Evolutionary conservation across 2,888 invertebrate species (phyloP).

Genomic region (Dione juno): DNA sequence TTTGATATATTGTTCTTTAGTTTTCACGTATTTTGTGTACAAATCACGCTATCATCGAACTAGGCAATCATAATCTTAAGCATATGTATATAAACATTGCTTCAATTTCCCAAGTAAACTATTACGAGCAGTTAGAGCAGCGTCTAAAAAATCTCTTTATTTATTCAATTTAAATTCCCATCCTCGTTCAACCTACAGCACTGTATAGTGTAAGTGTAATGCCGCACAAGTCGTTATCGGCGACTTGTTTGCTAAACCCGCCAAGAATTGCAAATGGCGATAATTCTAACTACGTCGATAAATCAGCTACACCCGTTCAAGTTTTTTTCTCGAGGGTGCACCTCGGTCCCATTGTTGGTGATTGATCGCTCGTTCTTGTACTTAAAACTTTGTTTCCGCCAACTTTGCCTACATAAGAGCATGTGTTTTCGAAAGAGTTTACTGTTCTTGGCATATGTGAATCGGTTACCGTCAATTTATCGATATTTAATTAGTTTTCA

Average conservation of each 20-base stretch:
- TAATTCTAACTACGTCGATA: slow-evolving; percentile 82
- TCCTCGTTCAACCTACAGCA: slow-evolving; percentile 15
- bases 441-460: slow-evolving; percentile 50
- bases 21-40: too few relatives aligned
- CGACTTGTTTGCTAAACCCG: slow-evolving; percentile 70
- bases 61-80: too few relatives aligned
- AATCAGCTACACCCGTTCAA: slow-evolving; percentile 77
- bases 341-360: slow-evolving; percentile 70
- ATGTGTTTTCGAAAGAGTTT: slow-evolving; percentile 65
- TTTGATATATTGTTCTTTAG: too few relatives aligned
- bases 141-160: neutral
- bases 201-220: slow-evolving; percentile 12
- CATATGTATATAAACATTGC: too few relatives aligned
- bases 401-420: slow-evolving; percentile 54
- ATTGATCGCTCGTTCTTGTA: slow-evolving; percentile 73
- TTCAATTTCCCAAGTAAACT: too few relatives aligned
- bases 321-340: slow-evolving; percentile 78
- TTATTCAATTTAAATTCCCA: neutral
- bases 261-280: slow-evolving; percentile 82
- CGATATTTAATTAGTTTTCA: slow-evolving; percentile 53
- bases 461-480: slow-evolving; percentile 54
- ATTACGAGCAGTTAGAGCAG: neutral
- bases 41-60: too few relatives aligned
- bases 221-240: slow-evolving; percentile 68
- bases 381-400: slow-evolving; percentile 60